Percentiles rank a stretch among this genome's conserved stretches.
These are phyloP conservation scores for Saxidomus purpurata DNA, from an alignment of 1,140 invertebrate genomes.

Conservation along the genomic window DNA sequence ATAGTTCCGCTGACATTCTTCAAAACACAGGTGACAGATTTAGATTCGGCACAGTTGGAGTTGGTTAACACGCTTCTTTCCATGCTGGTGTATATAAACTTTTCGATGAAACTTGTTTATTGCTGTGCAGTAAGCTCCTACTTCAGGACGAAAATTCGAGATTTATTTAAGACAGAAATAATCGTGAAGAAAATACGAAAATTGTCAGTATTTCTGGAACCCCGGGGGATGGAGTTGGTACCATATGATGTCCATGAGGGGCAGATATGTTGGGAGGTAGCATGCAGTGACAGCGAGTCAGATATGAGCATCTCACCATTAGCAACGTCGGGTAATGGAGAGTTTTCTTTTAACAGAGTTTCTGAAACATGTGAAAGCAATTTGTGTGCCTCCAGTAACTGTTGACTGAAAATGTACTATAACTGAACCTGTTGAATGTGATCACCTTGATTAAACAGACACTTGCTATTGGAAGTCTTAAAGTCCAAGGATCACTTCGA, in stretches of 20 bases:
- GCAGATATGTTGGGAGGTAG: neutral
- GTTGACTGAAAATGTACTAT: too few relatives aligned
- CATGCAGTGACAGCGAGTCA: neutral
- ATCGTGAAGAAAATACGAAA: neutral
- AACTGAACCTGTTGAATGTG: too few relatives aligned
- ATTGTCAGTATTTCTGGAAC: neutral
- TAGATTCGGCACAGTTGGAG: neutral
- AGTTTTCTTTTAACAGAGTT: neutral
- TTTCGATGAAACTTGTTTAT: conserved; percentile 23
- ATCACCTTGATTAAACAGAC: too few relatives aligned
- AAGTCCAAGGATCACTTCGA: too few relatives aligned
- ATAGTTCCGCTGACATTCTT: conserved; percentile 35
- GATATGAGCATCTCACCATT: neutral
- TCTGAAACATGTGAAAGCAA: neutral
- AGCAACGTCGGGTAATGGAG: neutral
- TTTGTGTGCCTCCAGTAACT: too few relatives aligned
- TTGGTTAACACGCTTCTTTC: neutral
- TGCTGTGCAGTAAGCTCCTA: neutral
- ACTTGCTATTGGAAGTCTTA: too few relatives aligned
- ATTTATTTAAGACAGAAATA: neutral
- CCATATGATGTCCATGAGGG: neutral
- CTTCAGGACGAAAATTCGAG: neutral
- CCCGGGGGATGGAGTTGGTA: neutral
- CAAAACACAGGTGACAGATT: conserved; percentile 1
- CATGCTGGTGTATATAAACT: neutral